Conservation (phyloP, 2,113 vertebrate genomes). For the Rhadina sibilatrix region DNA sequence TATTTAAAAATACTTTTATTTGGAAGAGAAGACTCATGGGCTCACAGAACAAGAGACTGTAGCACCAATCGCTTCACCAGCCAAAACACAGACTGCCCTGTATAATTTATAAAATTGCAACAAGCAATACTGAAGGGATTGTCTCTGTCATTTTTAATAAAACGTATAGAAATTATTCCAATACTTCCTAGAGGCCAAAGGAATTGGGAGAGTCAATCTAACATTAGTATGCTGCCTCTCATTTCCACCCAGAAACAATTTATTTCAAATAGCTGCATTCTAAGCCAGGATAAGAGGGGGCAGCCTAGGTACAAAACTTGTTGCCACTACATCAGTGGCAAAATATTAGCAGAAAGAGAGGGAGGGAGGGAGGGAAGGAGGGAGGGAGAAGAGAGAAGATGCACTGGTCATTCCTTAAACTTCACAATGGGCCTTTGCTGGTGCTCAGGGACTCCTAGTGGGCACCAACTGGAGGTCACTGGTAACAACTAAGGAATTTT, state of each 20-base stretch:
- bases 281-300: not conserved
- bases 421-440: not conserved
- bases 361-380: no score
- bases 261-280: not conserved
- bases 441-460: not conserved
- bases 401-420: not conserved
- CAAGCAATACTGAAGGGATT: not conserved
- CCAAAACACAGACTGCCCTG: not conserved
- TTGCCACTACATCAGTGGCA: not conserved
- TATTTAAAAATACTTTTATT: not conserved
- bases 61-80: not conserved
- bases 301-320: not conserved
- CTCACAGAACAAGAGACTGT: not conserved
- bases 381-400: not conserved
- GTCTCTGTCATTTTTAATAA: not conserved
- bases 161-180: not conserved
- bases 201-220: not conserved
- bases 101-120: not conserved
- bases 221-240: not conserved
- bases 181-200: not conserved
- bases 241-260: not conserved
- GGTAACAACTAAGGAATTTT: not conserved
- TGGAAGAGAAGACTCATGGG: not conserved
- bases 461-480: not conserved
- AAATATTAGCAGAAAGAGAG: not conserved